Conservation (phyloP, 2,113 vertebrate genomes). For the Epinephelus fuscoguttatus region DNA sequence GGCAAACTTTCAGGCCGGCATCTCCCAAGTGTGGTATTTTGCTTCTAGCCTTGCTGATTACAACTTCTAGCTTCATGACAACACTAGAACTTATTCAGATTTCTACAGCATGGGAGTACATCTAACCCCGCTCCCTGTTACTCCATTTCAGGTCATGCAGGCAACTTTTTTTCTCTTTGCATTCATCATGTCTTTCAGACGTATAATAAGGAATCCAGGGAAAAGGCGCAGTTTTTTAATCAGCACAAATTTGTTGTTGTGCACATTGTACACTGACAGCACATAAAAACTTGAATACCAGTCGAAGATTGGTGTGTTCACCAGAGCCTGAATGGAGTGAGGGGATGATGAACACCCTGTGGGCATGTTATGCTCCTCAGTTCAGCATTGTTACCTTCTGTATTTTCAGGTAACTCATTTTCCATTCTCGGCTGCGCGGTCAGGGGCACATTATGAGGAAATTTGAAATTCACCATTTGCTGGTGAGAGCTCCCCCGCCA, state of each 20-base stretch:
- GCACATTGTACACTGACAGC: neutral
- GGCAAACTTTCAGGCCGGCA: neutral
- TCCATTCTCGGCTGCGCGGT: neutral
- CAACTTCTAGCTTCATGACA: neutral
- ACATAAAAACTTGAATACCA: neutral
- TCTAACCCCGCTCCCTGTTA: neutral
- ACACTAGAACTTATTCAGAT: neutral
- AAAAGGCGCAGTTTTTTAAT: conserved; percentile 18
- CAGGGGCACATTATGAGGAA: conserved; percentile 24
- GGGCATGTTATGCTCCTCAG: conserved; percentile 13
- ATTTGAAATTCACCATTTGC: conserved; percentile 48
- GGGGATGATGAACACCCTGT: conserved; percentile 14
- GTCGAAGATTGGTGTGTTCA: conserved; percentile 26
- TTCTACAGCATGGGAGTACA: neutral
- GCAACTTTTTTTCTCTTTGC: conserved; percentile 13
- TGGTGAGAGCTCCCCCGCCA: conserved; percentile 8
- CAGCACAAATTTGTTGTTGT: neutral
- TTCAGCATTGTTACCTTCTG: conserved; percentile 26
- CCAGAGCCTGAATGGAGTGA: conserved; percentile 21
- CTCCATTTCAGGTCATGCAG: neutral
- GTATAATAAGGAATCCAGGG: conserved; percentile 45
- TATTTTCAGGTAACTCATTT: conserved; percentile 49
- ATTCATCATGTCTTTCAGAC: conserved; percentile 33
- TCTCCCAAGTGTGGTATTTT: conserved; percentile 46
- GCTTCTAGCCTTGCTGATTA: conserved; percentile 36